Evolutionary conservation across 2,113 vertebrate species (phyloP).

Genomic region (Euleptes europaea): DNA sequence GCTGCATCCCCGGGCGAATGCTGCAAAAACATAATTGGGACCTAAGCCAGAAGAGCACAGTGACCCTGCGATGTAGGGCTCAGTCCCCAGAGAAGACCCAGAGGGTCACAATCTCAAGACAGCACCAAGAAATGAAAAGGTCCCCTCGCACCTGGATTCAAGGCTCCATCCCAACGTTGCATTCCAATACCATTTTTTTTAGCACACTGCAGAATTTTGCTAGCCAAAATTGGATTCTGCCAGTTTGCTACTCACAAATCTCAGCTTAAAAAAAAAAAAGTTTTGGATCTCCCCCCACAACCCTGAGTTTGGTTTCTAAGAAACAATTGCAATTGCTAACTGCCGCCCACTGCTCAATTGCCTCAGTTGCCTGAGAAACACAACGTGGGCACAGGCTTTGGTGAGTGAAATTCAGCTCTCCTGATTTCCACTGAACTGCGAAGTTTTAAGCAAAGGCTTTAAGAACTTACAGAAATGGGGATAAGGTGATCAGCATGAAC

Average conservation of each 20-base stretch:
- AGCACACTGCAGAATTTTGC: background rate
- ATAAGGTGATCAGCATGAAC: no score
- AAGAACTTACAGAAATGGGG: no score
- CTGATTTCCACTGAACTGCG: background rate
- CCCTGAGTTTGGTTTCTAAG: background rate
- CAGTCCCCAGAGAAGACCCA: background rate
- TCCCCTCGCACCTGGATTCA: background rate
- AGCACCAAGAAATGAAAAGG: slow-evolving; percentile 10
- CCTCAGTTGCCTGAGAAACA: slow-evolving; percentile 69
- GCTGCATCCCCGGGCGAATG: background rate
- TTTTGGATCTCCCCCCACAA: no score
- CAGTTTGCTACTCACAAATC: slow-evolving; percentile 46
- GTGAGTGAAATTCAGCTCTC: slow-evolving; percentile 1
- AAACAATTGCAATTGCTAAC: slow-evolving; percentile 59
- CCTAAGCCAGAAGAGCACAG: background rate
- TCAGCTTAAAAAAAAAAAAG: slow-evolving; percentile 27
- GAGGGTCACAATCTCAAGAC: background rate
- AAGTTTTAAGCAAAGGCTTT: background rate
- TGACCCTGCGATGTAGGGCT: background rate
- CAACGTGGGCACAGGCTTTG: slow-evolving; percentile 49
- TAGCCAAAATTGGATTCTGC: slow-evolving; percentile 2
- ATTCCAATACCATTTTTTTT: slow-evolving; percentile 30
- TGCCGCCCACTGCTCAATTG: slow-evolving; percentile 43
- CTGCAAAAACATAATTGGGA: background rate
- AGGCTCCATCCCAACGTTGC: slow-evolving; percentile 36